Base-by-base conservation (phyloP, 2,888 invertebrate species). In the Apantesis nais region DNA sequence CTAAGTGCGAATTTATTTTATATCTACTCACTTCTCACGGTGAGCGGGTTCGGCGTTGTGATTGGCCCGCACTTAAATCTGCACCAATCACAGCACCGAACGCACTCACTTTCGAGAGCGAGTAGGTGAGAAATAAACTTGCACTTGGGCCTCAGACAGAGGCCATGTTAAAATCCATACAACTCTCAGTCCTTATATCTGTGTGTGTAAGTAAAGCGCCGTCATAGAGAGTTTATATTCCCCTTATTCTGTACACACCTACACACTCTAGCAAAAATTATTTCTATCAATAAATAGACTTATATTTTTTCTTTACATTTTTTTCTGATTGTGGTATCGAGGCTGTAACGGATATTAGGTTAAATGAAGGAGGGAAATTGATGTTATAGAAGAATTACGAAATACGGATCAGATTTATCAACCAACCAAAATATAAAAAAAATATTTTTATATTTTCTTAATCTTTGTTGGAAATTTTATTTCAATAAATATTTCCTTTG, bases 401-500 rank as follows among this genome's bases (percentile, higher is more conserved):
- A 48, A 48, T 52, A 52, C 48, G 48, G 48, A 52, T 52, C 9
- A 52, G n/a, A 2, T 64, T 44, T 44, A 11, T 48, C 9, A 22
- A 29, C n/a, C 3, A 31, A 31, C 31, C 11, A 44, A 31, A 44
- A 44, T 22, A 12, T 5, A 9, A 64, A 31, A n/a, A n/a, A 55
- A 41, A 22, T 29, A 55, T 19, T n/a, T 22, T n/a, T 29, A 29
- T 48, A n/a, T 64, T 31, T 64, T 31, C 2, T 29, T 7, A 55
- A 37, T n/a, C 22, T 41, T 55, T 8, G 3, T n/a, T 55, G n/a
- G n/a, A 63, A 63, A 58, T 64, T 19, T 60, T 34, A 60, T 61
- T 65, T 65, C 60, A 60, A 60, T 60, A 64, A 69, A 48, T 19
- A n/a, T n/a, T n/a, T 52, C 48, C 22, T 52, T 22, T 52, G n/a